phyloP scores from a whole-genome alignment of 1,140 invertebrate genomes.

The Cecropterus lyciades region DNA sequence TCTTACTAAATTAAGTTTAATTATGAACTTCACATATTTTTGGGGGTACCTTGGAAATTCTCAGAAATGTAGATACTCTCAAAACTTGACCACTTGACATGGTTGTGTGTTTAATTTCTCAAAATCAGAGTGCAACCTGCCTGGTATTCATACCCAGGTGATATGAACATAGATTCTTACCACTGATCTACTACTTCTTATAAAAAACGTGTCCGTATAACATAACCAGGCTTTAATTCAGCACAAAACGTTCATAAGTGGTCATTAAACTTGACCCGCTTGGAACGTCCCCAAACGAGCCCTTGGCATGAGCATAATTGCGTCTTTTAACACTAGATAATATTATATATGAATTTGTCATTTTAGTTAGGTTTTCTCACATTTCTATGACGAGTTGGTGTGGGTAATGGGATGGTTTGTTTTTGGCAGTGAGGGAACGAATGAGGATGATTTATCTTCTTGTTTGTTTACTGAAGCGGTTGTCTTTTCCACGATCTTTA shows the following conservation, averaged over 20 bases:
- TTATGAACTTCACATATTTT: too few relatives aligned
- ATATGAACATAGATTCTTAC: too few relatives aligned
- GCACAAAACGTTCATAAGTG: conserved; percentile 28
- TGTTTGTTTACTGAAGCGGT: background rate
- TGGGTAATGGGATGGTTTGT: background rate
- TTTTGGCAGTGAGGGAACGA: background rate
- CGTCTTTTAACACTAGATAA: background rate
- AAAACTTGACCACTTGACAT: too few relatives aligned
- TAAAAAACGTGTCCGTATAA: too few relatives aligned
- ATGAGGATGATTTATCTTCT: background rate
- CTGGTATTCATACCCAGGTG: too few relatives aligned
- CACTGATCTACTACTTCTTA: too few relatives aligned
- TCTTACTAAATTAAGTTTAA: too few relatives aligned
- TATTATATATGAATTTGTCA: conserved; percentile 1
- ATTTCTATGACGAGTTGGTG: background rate
- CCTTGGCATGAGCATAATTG: conserved; percentile 23
- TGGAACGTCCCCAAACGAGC: conserved; percentile 33
- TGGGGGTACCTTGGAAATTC: too few relatives aligned
- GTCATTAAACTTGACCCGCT: conserved; percentile 36
- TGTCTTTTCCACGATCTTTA: background rate
- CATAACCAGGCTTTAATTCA: too few relatives aligned
- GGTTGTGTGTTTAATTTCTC: too few relatives aligned
- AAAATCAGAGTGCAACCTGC: too few relatives aligned
- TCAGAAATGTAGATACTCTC: too few relatives aligned
- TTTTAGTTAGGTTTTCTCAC: background rate